Evolutionary conservation across 2,888 invertebrate genomes (phyloP).

Genomic region (Sinopyrophorus schimmeli): DNA sequence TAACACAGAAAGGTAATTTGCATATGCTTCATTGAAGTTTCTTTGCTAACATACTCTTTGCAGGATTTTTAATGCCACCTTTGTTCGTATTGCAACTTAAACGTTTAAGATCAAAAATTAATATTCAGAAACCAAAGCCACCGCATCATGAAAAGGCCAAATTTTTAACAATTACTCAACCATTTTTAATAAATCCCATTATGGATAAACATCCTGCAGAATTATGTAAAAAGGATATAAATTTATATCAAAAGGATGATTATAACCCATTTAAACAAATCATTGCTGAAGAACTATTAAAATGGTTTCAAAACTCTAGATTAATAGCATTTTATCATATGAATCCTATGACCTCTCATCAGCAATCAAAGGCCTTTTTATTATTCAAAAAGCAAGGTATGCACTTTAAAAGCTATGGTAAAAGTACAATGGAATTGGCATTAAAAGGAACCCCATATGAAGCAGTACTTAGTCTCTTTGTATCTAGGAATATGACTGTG

Average conservation of each 20-base stretch:
- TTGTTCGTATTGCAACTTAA: slow-evolving; percentile 55
- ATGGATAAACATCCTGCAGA: slow-evolving; percentile 56
- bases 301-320: slow-evolving; percentile 72
- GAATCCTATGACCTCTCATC: slow-evolving; percentile 70
- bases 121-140: slow-evolving; percentile 72
- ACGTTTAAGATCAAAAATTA: slow-evolving; percentile 75
- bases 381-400: slow-evolving; percentile 68
- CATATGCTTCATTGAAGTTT: too few species aligned
- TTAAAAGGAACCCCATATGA: slow-evolving; percentile 70
- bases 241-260: slow-evolving; percentile 43
- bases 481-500: slow-evolving; percentile 66
- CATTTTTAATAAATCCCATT: slow-evolving; percentile 60
- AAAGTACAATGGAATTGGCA: slow-evolving; percentile 67
- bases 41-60: too few species aligned
- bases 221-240: slow-evolving; percentile 57
- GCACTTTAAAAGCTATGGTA: slow-evolving; percentile 69
- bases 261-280: slow-evolving; percentile 75
- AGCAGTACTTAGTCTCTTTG: slow-evolving; percentile 65
- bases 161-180: slow-evolving; percentile 67
- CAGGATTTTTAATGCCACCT: background rate
- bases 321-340: slow-evolving; percentile 73
- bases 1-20: too few species aligned
- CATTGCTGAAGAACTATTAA: slow-evolving; percentile 70
- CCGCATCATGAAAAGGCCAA: slow-evolving; percentile 72
- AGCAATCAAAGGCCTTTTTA: slow-evolving; percentile 66